A percentile compares a stretch with the other conserved stretches of the same genome.
Conservation (phyloP, 2,797 vertebrate genomes). For the Pterois miles region DNA sequence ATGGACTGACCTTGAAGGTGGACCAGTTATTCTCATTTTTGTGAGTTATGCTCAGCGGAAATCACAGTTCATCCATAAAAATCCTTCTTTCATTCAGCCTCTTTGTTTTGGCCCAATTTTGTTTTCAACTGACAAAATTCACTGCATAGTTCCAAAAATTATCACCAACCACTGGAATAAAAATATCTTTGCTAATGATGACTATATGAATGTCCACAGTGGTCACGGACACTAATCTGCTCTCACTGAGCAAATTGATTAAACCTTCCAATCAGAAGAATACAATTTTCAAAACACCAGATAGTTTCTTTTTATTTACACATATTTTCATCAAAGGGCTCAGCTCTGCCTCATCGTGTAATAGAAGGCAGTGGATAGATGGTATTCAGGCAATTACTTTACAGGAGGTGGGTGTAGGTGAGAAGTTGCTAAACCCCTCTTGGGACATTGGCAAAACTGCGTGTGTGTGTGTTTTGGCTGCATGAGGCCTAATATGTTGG, state of each 20-base stretch:
- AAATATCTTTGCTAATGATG: slow-evolving; percentile 6
- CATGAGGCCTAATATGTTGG: slow-evolving; percentile 66
- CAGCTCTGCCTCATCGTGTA: slow-evolving; percentile 23
- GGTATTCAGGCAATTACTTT: slow-evolving; percentile 63
- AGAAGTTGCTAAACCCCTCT: slow-evolving; percentile 71
- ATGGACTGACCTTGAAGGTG: background rate
- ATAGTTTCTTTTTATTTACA: slow-evolving; percentile 20
- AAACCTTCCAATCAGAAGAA: background rate
- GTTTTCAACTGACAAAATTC: background rate
- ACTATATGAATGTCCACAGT: background rate
- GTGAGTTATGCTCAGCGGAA: background rate
- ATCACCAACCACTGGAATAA: background rate
- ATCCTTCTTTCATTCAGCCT: background rate
- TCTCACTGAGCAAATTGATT: background rate
- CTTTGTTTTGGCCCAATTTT: background rate
- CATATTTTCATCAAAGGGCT: slow-evolving; percentile 30
- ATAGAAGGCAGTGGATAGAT: slow-evolving; percentile 29
- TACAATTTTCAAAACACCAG: background rate
- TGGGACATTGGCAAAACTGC: slow-evolving; percentile 63
- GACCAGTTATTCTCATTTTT: background rate
- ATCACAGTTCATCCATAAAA: background rate
- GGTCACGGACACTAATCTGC: background rate
- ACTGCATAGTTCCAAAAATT: background rate
- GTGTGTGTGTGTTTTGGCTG: slow-evolving; percentile 63
- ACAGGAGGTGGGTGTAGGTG: slow-evolving; percentile 69